Percentiles rank a stretch among this genome's conserved stretches.
Evolutionary conservation across 2,888 invertebrate species (phyloP).

Genomic region (Mesochorus sp.): DNA sequence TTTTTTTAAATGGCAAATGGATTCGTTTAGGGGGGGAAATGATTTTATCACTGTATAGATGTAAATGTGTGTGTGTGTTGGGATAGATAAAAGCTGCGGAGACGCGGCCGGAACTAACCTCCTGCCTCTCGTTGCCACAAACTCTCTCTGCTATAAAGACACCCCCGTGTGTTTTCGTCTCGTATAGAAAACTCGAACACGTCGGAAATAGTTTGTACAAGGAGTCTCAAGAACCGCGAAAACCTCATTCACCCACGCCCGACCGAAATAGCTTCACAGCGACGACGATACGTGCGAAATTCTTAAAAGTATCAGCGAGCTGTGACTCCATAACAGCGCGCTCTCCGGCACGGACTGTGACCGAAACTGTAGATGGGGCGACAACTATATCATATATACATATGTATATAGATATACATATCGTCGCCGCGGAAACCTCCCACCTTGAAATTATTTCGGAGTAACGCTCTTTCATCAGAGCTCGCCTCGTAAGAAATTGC

Average conservation of each 20-base stretch:
- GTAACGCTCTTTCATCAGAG: neutral
- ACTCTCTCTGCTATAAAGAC: too few species aligned
- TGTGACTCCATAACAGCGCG: conserved; percentile 69
- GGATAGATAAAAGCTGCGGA: too few species aligned
- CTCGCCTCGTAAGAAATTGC: neutral
- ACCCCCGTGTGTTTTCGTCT: too few species aligned
- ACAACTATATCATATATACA: conserved; percentile 12
- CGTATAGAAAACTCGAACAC: conserved; percentile 61
- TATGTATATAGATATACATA: neutral
- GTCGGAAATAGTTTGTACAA: conserved; percentile 72
- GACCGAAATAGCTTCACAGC: conserved; percentile 74
- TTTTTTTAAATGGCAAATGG: too few species aligned
- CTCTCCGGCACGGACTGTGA: conserved; percentile 58
- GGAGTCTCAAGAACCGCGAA: conserved; percentile 28
- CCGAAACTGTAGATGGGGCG: conserved; percentile 52
- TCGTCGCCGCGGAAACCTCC: neutral
- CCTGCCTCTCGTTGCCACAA: conserved; percentile 52
- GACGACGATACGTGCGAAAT: conserved; percentile 68
- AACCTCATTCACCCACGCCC: conserved; percentile 77
- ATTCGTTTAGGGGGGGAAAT: too few species aligned
- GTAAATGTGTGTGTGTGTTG: too few species aligned
- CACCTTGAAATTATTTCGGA: conserved; percentile 26
- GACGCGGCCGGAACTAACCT: conserved; percentile 70
- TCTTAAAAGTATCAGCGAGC: conserved; percentile 68
- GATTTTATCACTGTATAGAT: too few species aligned